Evolutionary conservation across 2,888 invertebrate species (phyloP), one percentile per base, ranked within the genome.

Genomic region (Brenthis hecate): DNA sequence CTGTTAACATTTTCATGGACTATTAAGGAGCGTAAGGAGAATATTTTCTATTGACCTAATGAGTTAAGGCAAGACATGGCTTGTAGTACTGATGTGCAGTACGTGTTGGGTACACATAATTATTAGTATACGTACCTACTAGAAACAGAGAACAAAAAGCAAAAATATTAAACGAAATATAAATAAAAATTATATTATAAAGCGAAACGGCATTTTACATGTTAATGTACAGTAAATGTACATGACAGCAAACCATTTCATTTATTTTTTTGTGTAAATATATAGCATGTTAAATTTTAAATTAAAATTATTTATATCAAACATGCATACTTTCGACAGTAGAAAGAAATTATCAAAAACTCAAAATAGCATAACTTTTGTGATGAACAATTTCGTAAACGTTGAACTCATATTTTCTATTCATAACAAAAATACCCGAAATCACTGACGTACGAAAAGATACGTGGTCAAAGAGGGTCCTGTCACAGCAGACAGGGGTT

Each of bases 401-500:
- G 47, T 3, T 47, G 13, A 51, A 51, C 48, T 13, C 11, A n/a
- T 36, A 28, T 51, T 32, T 51, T 51, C 16, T 61, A 61, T 23
- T 48, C 19, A 2, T 47, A 23, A 16, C 47, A 63, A 55, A 55
- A 55, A 47, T 63, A 55, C 55, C 55, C 47, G 47, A 13, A 55
- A 63, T 63, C 54, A 55, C 23, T 55, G 63, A 55, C 43, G 63
- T 55, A 55, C 47, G 54, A 63, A 55, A 36, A 28, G 63, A 51
- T 68, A 68, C 66, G 53, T 56, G 66, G 70, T 70, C 69, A 70
- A 70, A 72, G 70, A 70, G 72, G 72, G 71, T 73, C 69, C 55
- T 55, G 70, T 72, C 72, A 72, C 60, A 63, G 60, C 60, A 47
- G 75, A 75, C 71, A 68, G 68, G 75, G 75, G 75, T 75, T 58